Conservation (phyloP, 2,113 vertebrate genomes). For the Dipodomys ordii region DNA sequence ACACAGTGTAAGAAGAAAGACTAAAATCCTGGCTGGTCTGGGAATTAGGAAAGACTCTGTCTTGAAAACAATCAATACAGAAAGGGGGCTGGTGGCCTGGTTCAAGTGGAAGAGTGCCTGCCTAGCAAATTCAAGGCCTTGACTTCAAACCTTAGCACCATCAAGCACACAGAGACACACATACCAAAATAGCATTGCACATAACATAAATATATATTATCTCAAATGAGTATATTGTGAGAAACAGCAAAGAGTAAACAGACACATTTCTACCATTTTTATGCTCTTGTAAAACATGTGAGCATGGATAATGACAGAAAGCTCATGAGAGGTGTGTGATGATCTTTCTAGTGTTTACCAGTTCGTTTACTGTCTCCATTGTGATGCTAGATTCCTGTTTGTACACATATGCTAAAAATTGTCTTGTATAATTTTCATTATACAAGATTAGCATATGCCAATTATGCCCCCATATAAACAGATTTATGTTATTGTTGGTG, state of each 20-base stretch:
- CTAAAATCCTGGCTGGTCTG: too few relatives aligned
- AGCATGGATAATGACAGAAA: background rate
- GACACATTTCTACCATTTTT: background rate
- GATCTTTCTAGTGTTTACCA: background rate
- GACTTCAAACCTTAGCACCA: too few relatives aligned
- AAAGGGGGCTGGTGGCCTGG: too few relatives aligned
- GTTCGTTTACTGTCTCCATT: background rate
- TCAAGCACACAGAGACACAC: background rate
- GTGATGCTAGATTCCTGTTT: background rate
- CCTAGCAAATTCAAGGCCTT: too few relatives aligned
- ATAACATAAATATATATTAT: background rate
- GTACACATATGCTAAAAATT: background rate
- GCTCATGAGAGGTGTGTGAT: background rate
- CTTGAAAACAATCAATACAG: too few relatives aligned
- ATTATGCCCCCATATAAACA: background rate
- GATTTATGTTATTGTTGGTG: background rate
- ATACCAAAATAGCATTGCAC: background rate
- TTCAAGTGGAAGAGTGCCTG: too few relatives aligned
- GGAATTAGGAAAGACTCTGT: too few relatives aligned
- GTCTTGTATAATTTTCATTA: background rate
- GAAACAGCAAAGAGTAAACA: background rate
- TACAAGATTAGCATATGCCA: background rate
- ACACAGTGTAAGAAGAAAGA: too few relatives aligned
- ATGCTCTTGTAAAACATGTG: background rate
- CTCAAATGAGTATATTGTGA: background rate